phyloP scores from a whole-genome alignment of 2,797 vertebrate species.

The Hemitrygon akajei region DNA sequence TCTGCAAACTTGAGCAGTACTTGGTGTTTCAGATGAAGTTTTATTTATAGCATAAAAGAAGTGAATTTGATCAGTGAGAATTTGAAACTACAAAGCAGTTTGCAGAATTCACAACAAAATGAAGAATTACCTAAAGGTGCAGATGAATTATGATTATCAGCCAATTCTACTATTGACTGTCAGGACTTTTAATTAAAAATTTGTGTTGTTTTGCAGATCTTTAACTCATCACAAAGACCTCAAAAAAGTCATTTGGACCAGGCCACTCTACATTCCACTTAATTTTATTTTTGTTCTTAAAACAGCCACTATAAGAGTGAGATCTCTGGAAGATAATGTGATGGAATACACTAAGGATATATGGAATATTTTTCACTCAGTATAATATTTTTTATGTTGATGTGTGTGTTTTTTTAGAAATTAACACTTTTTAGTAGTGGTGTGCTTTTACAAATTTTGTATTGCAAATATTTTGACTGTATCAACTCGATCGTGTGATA shows the following conservation, averaged over 20 bases:
- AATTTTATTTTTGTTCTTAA: constrained; percentile 2
- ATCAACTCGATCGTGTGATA: not conserved
- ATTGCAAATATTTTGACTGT: not conserved
- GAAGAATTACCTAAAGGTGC: constrained; percentile 10
- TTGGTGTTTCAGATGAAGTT: not conserved
- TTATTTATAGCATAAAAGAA: not conserved
- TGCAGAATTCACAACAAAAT: constrained; percentile 14
- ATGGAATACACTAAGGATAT: constrained; percentile 17
- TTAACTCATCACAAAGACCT: constrained; percentile 36
- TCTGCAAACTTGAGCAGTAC: not conserved
- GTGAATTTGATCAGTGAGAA: constrained; percentile 12
- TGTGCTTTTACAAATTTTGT: constrained; percentile 32
- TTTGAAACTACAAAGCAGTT: constrained; percentile 9
- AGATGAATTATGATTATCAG: constrained; percentile 24
- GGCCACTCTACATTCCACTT: constrained; percentile 36
- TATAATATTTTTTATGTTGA: not conserved
- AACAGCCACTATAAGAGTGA: not conserved
- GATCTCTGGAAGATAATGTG: constrained; percentile 32
- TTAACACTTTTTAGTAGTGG: not conserved
- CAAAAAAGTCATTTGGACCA: constrained; percentile 34
- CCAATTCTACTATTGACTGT: constrained; percentile 19
- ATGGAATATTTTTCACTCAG: constrained; percentile 3
- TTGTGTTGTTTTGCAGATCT: constrained; percentile 37
- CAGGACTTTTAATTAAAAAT: constrained; percentile 32
- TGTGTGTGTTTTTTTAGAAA: constrained; percentile 2